Base-by-base conservation (phyloP, 2,888 invertebrate species). In the Eucera pruinosa region DNA sequence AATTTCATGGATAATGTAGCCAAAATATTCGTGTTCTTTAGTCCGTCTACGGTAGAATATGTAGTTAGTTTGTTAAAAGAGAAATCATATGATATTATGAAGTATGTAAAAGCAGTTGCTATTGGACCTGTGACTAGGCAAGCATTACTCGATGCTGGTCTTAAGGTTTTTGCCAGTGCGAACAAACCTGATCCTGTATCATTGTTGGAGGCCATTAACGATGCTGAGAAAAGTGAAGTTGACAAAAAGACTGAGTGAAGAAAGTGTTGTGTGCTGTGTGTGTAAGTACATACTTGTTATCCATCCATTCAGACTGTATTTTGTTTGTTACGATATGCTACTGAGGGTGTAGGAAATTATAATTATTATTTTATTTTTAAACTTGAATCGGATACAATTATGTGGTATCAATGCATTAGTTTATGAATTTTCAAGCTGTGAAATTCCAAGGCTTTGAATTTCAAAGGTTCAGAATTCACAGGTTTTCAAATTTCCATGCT, bases 61-160 rank as follows among this genome's bases (percentile, higher is more conserved):
- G 64, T 91, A n/a, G 18, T 87, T n/a, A 64, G 64, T 23, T 77
- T 84, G 9, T 80, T 89, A 18, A 68, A 62, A 1, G 78, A 81
- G 50, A 69, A 78, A 6, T 66, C 76, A 6, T 69, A 47, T 30
- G 36, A 85, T 30, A 58, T 84, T 5, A 66, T 82, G 15, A 73
- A n/a, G n/a, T n/a, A 75, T 23, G 80, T 88, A 23, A 88, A 85
- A 82, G 83, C 89, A 18, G 85, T 91, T 52, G 92, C 92, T 18
- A 92, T 92, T 58, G 92, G 92, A 23, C 90, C 91, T 27, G 87
- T 89, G 9, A 92, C 92, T 11, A 85, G 82, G 48, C 83, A 90
- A 60, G 89, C 90, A 48, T 74, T 92, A 30, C 43, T 72, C 25
- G 78, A 88, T 62, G 75, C 81, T 55, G 87, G 87, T 54, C 73